Base-by-base conservation (phyloP, 1,140 invertebrate species). In the Aphaenogaster ashmeadi region DNA sequence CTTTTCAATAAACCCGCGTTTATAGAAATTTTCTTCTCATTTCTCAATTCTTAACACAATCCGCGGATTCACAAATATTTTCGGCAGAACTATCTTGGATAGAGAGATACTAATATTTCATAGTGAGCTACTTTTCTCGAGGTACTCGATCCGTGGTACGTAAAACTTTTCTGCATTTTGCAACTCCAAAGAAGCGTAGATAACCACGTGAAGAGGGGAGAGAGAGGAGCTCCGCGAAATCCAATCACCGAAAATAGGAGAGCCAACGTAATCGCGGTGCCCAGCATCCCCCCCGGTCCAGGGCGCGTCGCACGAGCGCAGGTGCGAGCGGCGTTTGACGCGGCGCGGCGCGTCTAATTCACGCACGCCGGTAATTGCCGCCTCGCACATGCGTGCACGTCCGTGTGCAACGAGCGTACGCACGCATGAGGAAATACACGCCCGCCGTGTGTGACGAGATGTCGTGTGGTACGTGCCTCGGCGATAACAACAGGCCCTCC, bases 381-480 rank as follows among this genome's bases (percentile, higher is more conserved):
- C 44, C 44, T 52, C 27, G 86, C 69, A 74, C 38, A 66, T 18
- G 64, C 56, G 54, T 38, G 27, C 38, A 5, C 4, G 38, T 21
- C 1, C 7, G 38, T 41, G 13, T 54, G 44, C 18, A 69, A 38
- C 11, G 11, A 21, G 4, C 38, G 18, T 74, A 44, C n/a, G 21
- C 54, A 54, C 54, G 13, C 50, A 36, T 47, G 47, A 80, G 77
- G 9, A 52, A 50, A 54, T 69, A 44, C 66, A 54, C 66, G n/a
- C 38, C 8, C 74, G 13, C 13, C 44, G 77, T 67, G 27, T 58
- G 41, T 38, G 80, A 74, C 50, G 85, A 36, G 64, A 67, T 36
- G 86, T 47, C 79, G 88, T 84, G 89, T 75, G 54, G 56, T 92
- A 95, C 93, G 94, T 95, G 94, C 91, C 92, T 94, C 90, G 90